These are phyloP conservation scores for Nymphalis io DNA, from an alignment of 1,140 invertebrate genomes.

Conservation along the genomic window DNA sequence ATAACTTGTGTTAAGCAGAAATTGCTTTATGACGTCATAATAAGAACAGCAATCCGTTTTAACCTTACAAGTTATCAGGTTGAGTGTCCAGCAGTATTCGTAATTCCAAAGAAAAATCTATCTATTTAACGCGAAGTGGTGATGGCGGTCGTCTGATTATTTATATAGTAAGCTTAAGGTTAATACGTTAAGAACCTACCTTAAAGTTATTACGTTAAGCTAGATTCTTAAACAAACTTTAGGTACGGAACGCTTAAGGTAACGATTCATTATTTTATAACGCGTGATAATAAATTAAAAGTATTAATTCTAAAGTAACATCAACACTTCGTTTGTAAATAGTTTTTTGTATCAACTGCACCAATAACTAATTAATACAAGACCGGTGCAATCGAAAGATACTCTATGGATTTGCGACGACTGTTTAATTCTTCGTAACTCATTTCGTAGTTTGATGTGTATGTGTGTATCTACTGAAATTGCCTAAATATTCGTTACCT, in stretches of 20 bases:
- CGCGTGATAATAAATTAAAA: neutral
- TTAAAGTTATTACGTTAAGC: neutral
- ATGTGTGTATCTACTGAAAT: slow-evolving; percentile 75
- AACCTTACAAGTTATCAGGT: slow-evolving; percentile 62
- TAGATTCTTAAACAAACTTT: neutral
- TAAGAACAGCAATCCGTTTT: slow-evolving; percentile 73
- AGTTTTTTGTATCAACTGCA: slow-evolving; percentile 11
- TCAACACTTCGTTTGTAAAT: slow-evolving; percentile 34
- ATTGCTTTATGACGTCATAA: slow-evolving; percentile 57
- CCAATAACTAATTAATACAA: slow-evolving; percentile 31
- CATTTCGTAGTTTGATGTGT: slow-evolving; percentile 78
- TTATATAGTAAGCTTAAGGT: too few relatives aligned
- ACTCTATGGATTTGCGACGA: slow-evolving; percentile 78
- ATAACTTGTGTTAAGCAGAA: slow-evolving; percentile 36
- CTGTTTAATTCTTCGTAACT: slow-evolving; percentile 73
- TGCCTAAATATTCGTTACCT: slow-evolving; percentile 65
- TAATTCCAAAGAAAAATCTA: slow-evolving; percentile 69
- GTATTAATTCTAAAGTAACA: slow-evolving; percentile 1
- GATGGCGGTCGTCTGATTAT: slow-evolving; percentile 25
- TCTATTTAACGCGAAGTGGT: slow-evolving; percentile 43
- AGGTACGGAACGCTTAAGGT: neutral
- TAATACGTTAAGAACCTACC: too few relatives aligned
- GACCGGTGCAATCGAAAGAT: slow-evolving; percentile 13
- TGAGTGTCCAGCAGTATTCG: slow-evolving; percentile 77
- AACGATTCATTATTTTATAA: neutral